Percentiles rank a stretch among this genome's conserved stretches.
These are phyloP conservation scores for Mya arenaria DNA, from an alignment of 1,140 invertebrate genomes.

Conservation along the genomic window DNA sequence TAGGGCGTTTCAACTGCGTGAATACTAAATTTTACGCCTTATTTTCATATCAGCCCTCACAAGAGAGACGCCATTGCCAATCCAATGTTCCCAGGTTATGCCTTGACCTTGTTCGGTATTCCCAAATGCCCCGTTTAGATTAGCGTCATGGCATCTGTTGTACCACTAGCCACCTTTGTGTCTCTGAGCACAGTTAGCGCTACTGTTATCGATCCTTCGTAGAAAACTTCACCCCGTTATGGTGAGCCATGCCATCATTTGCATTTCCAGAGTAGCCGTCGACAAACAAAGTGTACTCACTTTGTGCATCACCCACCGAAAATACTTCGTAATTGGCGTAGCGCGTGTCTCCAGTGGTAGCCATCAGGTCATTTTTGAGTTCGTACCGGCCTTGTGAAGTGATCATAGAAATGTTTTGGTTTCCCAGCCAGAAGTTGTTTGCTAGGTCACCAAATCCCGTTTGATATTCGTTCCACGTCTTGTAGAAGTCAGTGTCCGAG, in stretches of 20 bases:
- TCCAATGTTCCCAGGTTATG: background rate
- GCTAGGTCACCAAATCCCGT: constrained; percentile 21
- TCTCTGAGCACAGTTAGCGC: constrained; percentile 84
- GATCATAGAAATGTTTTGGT: constrained; percentile 6
- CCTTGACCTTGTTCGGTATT: background rate
- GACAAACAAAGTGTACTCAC: background rate
- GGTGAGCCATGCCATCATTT: background rate
- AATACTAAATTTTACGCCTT: too few species aligned
- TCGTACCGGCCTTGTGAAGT: background rate
- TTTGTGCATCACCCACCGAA: background rate
- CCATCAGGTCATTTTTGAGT: background rate
- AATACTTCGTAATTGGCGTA: background rate
- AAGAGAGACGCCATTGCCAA: background rate
- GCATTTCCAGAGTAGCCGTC: background rate
- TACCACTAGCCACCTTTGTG: constrained; percentile 81
- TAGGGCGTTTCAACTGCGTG: too few species aligned
- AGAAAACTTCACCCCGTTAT: constrained; percentile 13
- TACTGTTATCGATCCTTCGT: constrained; percentile 5
- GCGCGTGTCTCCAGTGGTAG: background rate
- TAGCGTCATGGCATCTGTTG: constrained; percentile 92
- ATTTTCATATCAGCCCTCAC: background rate
- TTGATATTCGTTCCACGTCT: background rate
- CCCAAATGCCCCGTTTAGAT: constrained; percentile 87
- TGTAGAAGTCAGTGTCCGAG: background rate
- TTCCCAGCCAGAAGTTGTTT: constrained; percentile 14